Percentiles rank a stretch among this genome's conserved stretches.
phyloP scores from a whole-genome alignment of 2,888 invertebrate genomes.

The Eilema caniola region DNA sequence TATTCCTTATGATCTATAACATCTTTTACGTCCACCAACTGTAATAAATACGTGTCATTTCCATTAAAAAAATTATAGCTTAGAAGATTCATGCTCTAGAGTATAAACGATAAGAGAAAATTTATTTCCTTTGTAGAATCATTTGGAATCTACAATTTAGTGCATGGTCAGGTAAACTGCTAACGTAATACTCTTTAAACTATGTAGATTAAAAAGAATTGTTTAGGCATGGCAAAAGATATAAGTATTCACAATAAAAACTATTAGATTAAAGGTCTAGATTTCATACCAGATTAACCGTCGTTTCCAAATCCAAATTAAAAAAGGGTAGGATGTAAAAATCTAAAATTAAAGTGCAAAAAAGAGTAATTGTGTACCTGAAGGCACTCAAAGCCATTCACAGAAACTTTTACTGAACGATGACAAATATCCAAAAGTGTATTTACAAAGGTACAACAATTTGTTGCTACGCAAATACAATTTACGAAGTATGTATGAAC shows the following conservation, averaged over 20 bases:
- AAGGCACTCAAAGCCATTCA: not conserved
- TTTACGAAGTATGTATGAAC: not conserved
- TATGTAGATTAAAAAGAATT: not conserved
- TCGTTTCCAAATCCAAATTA: too few relatives aligned
- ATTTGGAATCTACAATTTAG: not conserved
- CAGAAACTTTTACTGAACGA: not conserved
- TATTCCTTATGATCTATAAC: constrained; percentile 81
- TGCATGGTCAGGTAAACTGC: not conserved
- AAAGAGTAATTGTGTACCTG: not conserved
- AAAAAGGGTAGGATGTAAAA: not conserved
- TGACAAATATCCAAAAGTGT: not conserved
- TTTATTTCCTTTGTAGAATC: not conserved
- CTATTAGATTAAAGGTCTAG: too few relatives aligned
- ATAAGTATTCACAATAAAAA: not conserved
- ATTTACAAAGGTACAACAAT: not conserved
- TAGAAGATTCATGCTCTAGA: not conserved
- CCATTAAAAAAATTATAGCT: not conserved
- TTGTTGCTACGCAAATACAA: not conserved
- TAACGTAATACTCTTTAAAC: not conserved
- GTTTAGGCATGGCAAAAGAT: not conserved
- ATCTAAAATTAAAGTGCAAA: not conserved
- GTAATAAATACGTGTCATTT: constrained; percentile 30
- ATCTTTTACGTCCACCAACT: constrained; percentile 79
- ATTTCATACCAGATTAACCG: too few relatives aligned
- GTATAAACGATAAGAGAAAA: not conserved